Conservation (phyloP, 2,888 invertebrate species). For the Dendrolimus pini region DNA sequence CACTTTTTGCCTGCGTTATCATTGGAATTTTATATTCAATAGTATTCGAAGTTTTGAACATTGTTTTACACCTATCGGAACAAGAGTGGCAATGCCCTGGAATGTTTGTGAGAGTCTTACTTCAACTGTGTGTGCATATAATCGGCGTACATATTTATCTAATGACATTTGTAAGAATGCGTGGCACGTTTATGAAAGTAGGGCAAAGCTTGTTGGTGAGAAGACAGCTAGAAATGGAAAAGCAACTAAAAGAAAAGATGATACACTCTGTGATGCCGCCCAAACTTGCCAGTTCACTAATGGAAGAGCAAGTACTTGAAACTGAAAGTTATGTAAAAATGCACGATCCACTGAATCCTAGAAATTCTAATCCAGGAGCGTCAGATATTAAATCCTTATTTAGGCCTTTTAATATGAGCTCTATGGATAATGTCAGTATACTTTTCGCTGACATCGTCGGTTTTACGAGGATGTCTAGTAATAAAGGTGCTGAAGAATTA, state of each 20-base stretch:
- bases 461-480: constrained; percentile 97
- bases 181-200: constrained; percentile 97
- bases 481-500: constrained; percentile 96
- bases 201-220: constrained; percentile 94
- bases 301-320: constrained; percentile 83
- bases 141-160: constrained; percentile 95
- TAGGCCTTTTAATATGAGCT: constrained; percentile 97
- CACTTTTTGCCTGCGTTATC: constrained; percentile 88
- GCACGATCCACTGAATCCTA: constrained; percentile 51
- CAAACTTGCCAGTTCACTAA: constrained; percentile 90
- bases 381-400: constrained; percentile 89
- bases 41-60: constrained; percentile 86
- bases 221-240: constrained; percentile 93
- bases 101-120: constrained; percentile 82
- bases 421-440: constrained; percentile 97
- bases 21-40: constrained; percentile 90
- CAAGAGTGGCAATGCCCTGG: constrained; percentile 75
- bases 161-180: constrained; percentile 94
- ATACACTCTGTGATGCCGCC: constrained; percentile 98
- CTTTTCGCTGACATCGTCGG: constrained; percentile 98
- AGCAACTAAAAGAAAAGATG: constrained; percentile 97
- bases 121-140: constrained; percentile 93
- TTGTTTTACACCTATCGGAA: constrained; percentile 62
- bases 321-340: constrained; percentile 73
- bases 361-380: constrained; percentile 73